These are phyloP conservation scores for Balaeniceps rex DNA, from an alignment of 2,113 vertebrate species.

Conservation along the genomic window DNA sequence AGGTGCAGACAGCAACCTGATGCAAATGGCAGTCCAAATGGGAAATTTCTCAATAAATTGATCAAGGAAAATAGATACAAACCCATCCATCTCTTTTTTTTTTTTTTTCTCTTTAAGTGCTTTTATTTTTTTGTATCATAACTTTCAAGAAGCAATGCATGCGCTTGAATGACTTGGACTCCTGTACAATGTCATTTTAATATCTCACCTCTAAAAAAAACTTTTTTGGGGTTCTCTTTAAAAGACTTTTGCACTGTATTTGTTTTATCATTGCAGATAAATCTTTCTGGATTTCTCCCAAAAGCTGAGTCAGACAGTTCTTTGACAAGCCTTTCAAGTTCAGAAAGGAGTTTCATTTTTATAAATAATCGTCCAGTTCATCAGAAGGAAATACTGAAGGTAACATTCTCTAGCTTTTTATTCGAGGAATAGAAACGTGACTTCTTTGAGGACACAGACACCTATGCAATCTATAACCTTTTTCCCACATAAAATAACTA, in stretches of 20 bases:
- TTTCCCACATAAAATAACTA: not conserved
- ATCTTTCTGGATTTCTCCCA: conserved; percentile 89
- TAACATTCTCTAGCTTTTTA: conserved; percentile 56
- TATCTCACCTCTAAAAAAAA: not conserved
- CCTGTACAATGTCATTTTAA: not conserved
- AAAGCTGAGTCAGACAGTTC: conserved; percentile 79
- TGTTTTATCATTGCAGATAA: conserved; percentile 75
- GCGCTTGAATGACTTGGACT: not conserved
- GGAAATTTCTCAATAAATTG: not conserved
- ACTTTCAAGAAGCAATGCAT: not conserved
- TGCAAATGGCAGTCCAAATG: not conserved
- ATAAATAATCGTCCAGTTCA: conserved; percentile 89
- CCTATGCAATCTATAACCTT: not conserved
- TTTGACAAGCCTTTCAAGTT: conserved; percentile 80
- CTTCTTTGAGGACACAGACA: not conserved
- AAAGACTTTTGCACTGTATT: not conserved
- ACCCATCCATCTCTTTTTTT: not conserved
- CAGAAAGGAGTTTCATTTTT: conserved; percentile 89
- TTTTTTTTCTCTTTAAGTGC: not conserved
- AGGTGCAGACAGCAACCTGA: not conserved
- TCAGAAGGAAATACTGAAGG: conserved; percentile 94
- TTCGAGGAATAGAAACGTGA: not conserved
- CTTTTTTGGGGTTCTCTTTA: not conserved
- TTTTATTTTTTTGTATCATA: not conserved
- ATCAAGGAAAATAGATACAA: not conserved